Percentiles rank a stretch among this genome's conserved stretches.
Conservation (phyloP, 2,797 vertebrate genomes). For the Myiotriccus ornatus region DNA sequence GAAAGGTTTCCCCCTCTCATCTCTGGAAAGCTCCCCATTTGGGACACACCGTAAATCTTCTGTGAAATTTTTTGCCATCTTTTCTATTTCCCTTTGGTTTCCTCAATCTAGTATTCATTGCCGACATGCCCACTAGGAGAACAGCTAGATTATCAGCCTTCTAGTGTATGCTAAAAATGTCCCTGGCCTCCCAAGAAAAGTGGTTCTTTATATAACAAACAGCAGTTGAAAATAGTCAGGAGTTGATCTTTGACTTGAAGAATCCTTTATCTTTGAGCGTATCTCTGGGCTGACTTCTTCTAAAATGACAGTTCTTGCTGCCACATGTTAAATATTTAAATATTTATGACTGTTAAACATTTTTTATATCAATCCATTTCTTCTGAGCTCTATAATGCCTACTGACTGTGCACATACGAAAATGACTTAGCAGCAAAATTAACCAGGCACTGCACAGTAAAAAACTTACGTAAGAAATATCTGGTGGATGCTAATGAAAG, state of each 20-base stretch:
- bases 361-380: neutral
- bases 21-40: conserved; percentile 4
- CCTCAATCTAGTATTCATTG: conserved; percentile 57
- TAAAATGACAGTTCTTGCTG: neutral
- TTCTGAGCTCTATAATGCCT: neutral
- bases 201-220: neutral
- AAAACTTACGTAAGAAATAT: neutral
- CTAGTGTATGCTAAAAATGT: neutral
- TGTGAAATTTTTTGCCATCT: conserved; percentile 55
- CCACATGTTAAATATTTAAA: neutral
- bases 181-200: neutral
- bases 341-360: neutral
- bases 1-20: neutral
- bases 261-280: neutral
- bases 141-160: neutral
- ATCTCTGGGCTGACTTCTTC: neutral
- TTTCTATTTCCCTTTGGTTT: conserved; percentile 42
- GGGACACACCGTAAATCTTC: conserved; percentile 49
- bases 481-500: neutral
- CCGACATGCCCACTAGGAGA: conserved; percentile 29
- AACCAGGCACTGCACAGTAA: neutral
- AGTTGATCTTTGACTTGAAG: conserved; percentile 14
- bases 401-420: neutral
- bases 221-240: neutral
- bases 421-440: neutral